Evolutionary conservation across 2,888 invertebrate species (phyloP), one percentile per base, ranked within the genome.

Genomic region (Nebria brevicollis): DNA sequence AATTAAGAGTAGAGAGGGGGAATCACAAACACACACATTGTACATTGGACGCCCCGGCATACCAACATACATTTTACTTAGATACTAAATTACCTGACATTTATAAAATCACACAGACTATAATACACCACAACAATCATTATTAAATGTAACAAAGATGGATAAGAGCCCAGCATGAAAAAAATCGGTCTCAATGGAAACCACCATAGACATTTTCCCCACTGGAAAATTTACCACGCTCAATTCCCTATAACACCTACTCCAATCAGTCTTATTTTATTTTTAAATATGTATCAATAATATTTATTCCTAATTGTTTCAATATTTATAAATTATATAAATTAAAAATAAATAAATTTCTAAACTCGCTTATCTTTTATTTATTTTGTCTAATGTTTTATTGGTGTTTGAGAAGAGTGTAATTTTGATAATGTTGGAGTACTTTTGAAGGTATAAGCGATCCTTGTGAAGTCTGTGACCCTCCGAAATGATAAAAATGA

Each of bases 81-180:
- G 80, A 80, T 75, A 80, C 75, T 80, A 80, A 80, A 80, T 80
- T 80, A 80, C 80, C 75, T 70, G 75, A 80, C 80, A 80, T 80
- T 80, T 80, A 80, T 80, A 80, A 80, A 80, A 80, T 80, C 80
- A 80, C 80, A 75, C 54, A 54, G 13, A 75, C 75, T 70, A 80
- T 80, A 80, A 80, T 75, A 80, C 54, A 68, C 66, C 80, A 80
- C 80, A 80, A 80, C 80, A 80, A 80, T 80, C 80, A 80, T 75
- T 80, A 80, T 80, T 80, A 80, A 75, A 80, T 80, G 80, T 80
- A 80, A 80, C 80, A 80, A 80, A 80, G 80, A 80, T 80, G 80
- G 80, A 80, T 80, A 80, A 80, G 80, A 75, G 75, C 75, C 74
- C 70, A 65, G 80, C 54, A 54, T 54, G 54, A 54, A 80, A 80